A percentile compares a stretch with the other conserved stretches of the same genome.
Evolutionary conservation across 2,888 invertebrate genomes (phyloP).

Genomic region (Drosophila putrida): DNA sequence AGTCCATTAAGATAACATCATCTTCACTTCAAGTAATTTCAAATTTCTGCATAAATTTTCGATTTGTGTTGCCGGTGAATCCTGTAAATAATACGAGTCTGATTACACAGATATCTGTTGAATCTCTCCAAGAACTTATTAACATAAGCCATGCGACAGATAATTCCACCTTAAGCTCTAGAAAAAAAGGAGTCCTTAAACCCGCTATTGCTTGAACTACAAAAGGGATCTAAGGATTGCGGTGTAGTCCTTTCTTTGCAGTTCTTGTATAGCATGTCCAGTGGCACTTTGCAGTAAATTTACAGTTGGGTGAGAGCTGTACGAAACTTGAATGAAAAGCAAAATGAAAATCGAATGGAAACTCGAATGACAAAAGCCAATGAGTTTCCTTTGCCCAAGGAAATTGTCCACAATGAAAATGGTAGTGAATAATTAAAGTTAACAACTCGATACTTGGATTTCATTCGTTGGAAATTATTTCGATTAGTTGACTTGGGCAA

Average conservation of each 20-base stretch:
- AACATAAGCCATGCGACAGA: slow-evolving; percentile 61
- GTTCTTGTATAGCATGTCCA: slow-evolving; percentile 5
- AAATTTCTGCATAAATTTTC: slow-evolving; percentile 56
- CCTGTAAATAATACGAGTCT: slow-evolving; percentile 43
- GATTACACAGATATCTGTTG: slow-evolving; percentile 28
- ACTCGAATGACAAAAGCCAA: slow-evolving; percentile 8
- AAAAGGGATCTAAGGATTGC: not conserved
- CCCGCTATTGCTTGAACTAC: slow-evolving; percentile 22
- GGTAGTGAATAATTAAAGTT: slow-evolving; percentile 50
- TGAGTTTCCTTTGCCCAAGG: slow-evolving; percentile 9
- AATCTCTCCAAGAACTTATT: slow-evolving; percentile 46
- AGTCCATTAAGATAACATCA: slow-evolving; percentile 25
- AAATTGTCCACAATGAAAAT: slow-evolving; percentile 34
- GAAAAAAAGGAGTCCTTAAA: slow-evolving; percentile 44
- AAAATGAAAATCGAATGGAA: slow-evolving; percentile 29
- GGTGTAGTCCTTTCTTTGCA: not conserved
- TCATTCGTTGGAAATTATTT: slow-evolving; percentile 26
- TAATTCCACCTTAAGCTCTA: slow-evolving; percentile 47
- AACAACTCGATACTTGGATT: slow-evolving; percentile 14
- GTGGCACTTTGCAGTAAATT: slow-evolving; percentile 22
- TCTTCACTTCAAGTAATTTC: slow-evolving; percentile 7
- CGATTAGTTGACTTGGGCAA: slow-evolving; percentile 6
- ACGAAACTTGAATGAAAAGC: slow-evolving; percentile 15
- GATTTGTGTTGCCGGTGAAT: slow-evolving; percentile 33
- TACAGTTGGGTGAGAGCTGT: slow-evolving; percentile 25